Base-by-base conservation (phyloP, 2,797 vertebrate genomes). In the Varecia variegata region DNA sequence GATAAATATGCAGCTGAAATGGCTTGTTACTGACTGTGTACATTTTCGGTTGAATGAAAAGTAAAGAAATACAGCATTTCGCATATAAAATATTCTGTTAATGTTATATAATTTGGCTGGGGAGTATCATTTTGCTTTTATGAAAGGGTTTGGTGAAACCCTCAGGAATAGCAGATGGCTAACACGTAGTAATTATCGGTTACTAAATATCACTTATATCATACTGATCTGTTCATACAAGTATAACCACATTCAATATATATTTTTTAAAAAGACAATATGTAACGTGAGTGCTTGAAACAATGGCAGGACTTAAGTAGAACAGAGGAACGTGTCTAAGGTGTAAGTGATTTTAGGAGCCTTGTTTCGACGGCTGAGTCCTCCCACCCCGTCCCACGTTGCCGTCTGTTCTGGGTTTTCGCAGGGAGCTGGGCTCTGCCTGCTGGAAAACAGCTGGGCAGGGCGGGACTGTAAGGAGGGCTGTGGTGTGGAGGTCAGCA, bases 81-180 rank as follows among this genome's bases (percentile, higher is more conserved):
- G 60, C 96, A 97, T 98, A 95, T 97, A 95, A 97, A 98, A 97
- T 98, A 97, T 98, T 96, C 97, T 27, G 96, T 96, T 98, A 98
- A 97, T 97, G 97, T 97, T 98, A 97, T 97, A 95, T 98, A 97
- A 98, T 98, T 98, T 98, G 97, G 93, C 96, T 91, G 96, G 25
- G 1, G 96, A 98, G 97, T 97, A 96, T 98, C 96, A 98, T 98
- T 97, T 98, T 97, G 97, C 97, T 97, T 98, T 97, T 97, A 97
- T 98, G 97, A 98, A 97, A 98, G 97, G 96, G 95, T 95, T 96
- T 96, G 93, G 95, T 89, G 96, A 97, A 97, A 97, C 94, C 96
- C 96, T 81, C 84, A 67, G 93, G 96, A 97, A 92, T 89, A 97
- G 97, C 98, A 98, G 98, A 97, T 97, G 96, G 97, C 97, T 97